Evolutionary conservation across 2,888 invertebrate species (phyloP).

Genomic region (Ceramica pisi): DNA sequence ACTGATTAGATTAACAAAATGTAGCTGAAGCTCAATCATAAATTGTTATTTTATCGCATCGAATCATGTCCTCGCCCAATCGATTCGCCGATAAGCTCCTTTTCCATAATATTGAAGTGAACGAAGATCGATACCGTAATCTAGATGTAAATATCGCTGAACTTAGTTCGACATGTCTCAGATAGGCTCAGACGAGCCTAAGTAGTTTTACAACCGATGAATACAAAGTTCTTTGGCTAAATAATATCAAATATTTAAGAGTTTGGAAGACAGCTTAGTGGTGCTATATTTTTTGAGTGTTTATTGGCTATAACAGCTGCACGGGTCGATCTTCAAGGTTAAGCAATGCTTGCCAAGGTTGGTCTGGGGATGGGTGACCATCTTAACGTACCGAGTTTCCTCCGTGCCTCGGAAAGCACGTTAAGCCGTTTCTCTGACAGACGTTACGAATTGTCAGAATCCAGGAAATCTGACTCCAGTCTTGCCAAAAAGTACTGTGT

Average conservation of each 20-base stretch:
- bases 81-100: not conserved
- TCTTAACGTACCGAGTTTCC: too few relatives aligned
- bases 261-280: conserved; percentile 2
- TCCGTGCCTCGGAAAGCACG: too few relatives aligned
- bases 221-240: conserved; percentile 32
- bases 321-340: too few relatives aligned
- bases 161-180: conserved; percentile 34
- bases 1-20: too few relatives aligned
- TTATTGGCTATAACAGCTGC: not conserved
- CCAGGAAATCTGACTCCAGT: too few relatives aligned
- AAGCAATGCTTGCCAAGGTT: too few relatives aligned
- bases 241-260: conserved; percentile 8
- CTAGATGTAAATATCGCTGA: conserved; percentile 36
- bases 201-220: conserved; percentile 15
- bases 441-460: too few relatives aligned
- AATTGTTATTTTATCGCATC: not conserved
- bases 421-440: too few relatives aligned
- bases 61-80: not conserved
- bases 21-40: not conserved
- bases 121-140: conserved; percentile 21
- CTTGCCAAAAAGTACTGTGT: too few relatives aligned
- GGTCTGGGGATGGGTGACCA: too few relatives aligned
- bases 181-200: conserved; percentile 34
- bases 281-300: not conserved
- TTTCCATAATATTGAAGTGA: conserved; percentile 5